Percentiles rank a stretch among this genome's conserved stretches.
phyloP scores from a whole-genome alignment of 2,888 invertebrate species.

The Micoletzkya japonica region DNA sequence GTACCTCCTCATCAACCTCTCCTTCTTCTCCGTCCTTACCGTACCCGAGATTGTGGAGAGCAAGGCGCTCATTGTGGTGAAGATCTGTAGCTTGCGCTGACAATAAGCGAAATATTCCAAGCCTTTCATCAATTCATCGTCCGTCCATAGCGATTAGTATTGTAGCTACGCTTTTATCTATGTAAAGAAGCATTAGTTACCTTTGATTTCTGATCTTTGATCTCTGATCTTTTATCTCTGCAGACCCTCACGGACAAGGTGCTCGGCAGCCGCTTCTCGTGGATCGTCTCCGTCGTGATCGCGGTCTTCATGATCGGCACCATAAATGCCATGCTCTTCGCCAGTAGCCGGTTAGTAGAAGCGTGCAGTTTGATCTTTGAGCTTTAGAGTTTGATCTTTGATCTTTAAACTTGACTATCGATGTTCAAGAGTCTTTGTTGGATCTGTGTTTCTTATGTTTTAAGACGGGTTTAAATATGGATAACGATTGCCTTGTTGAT shows the following conservation, averaged over 20 bases:
- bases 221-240: neutral
- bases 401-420: no score
- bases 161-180: no score
- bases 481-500: no score
- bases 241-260: neutral
- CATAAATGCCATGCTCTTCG: neutral
- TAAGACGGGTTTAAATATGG: no score
- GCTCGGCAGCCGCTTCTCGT: neutral
- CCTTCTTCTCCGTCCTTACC: neutral
- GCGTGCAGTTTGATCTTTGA: neutral
- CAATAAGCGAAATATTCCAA: no score
- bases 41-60: neutral
- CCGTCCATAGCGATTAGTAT: no score
- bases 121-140: no score
- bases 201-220: neutral
- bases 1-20: neutral
- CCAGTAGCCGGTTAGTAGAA: neutral
- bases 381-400: no score
- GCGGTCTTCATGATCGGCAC: neutral
- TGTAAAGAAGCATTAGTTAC: no score
- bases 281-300: neutral
- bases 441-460: no score
- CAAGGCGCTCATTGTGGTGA: neutral
- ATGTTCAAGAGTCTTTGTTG: neutral
- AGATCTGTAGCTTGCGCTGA: no score